phyloP scores from a whole-genome alignment of 2,797 vertebrate species.

The Tadarida brasiliensis region DNA sequence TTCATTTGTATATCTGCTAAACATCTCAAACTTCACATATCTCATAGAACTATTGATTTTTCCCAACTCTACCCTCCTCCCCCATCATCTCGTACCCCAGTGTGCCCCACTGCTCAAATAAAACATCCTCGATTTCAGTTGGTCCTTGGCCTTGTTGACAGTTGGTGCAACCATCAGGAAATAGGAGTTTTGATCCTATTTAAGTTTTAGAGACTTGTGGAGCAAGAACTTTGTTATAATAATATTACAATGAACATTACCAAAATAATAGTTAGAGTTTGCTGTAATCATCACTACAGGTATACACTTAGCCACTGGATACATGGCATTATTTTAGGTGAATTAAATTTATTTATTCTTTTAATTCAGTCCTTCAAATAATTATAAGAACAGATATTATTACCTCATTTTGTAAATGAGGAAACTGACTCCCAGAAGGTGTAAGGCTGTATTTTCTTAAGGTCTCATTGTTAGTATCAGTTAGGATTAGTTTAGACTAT shows the following conservation, averaged over 20 bases:
- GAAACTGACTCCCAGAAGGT: neutral
- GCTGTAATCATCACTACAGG: neutral
- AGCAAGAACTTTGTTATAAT: neutral
- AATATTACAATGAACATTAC: neutral
- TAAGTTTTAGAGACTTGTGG: neutral
- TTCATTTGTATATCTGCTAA: neutral
- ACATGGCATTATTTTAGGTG: neutral
- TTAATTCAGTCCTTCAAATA: constrained; percentile 3
- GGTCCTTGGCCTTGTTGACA: neutral
- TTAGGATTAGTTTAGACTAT: neutral
- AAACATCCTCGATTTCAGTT: constrained; percentile 9
- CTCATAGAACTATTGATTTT: constrained; percentile 52
- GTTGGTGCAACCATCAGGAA: neutral
- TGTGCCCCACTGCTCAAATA: neutral
- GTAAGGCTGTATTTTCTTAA: constrained; percentile 12
- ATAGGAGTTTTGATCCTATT: neutral
- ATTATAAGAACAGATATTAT: neutral
- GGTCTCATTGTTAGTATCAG: neutral
- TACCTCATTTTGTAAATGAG: constrained; percentile 32
- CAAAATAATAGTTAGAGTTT: neutral
- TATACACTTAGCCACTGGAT: neutral
- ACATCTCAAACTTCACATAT: neutral
- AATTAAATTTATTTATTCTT: constrained; percentile 46
- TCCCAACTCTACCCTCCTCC: neutral
- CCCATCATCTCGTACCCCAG: neutral